Evolutionary conservation across 2,888 invertebrate genomes (phyloP), one percentile per base, ranked within the genome.

Genomic region (Neoscelio sp.): DNA sequence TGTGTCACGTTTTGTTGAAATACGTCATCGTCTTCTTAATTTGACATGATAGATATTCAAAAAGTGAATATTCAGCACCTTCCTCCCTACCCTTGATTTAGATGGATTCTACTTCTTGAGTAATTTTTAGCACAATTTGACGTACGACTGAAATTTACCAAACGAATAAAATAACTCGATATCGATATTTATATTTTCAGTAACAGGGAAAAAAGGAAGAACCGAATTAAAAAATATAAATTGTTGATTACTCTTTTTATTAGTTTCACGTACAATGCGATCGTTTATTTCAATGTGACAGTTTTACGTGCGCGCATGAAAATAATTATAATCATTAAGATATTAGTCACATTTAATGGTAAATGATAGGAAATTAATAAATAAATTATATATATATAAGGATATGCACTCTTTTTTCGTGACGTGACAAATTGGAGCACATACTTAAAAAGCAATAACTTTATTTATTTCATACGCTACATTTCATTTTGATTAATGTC

Each of bases 21-120:
- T 35, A 10, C 35, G 8, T 52, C 50, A 52, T 52, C 12, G 33
- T 52, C 30, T 10, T 33, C 50, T 52, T n/a, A 33, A 18, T 18
- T 52, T 52, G 33, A 52, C 50, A 33, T 52, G 33, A 52, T 52
- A 52, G 50, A 52, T 52, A 52, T 52, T 33, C 17, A 10, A 33
- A 33, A 33, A 52, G 30, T 33, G 50, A 52, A 52, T 33, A 10
- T 33, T 50, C 50, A 33, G 33, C 50, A 12, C 10, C 50, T 52
- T 52, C 50, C 50, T 33, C 30, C 30, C 50, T 52, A 1, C 17
- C 30, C 50, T 50, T 52, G 4, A 10, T 17, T 10, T 2, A 10
- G 10, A 33, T 33, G 50, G 50, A 52, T 52, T 52, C 15, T 33
- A 33, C 50, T 17, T n/a, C n/a, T n/a, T n/a, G n/a, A 17, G 30